Evolutionary conservation across 1,140 invertebrate species (phyloP), one percentile per base, ranked within the genome.

Genomic region (Phymastichus coffea): DNA sequence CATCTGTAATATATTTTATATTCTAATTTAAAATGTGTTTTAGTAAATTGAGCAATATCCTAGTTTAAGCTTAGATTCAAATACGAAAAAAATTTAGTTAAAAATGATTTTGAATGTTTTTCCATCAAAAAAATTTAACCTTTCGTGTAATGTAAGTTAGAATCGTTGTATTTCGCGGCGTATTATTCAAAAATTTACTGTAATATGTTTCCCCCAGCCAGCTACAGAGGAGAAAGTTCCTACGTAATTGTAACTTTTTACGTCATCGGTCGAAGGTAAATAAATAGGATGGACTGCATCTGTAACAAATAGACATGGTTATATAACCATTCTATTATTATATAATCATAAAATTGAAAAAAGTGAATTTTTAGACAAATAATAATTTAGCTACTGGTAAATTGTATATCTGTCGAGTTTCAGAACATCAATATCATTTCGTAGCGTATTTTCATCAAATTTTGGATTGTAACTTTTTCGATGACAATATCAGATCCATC

Each of bases 371-470:
- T n/a, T n/a, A n/a, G n/a, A n/a, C n/a, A n/a, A n/a, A n/a, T n/a
- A n/a, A n/a, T n/a, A n/a, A n/a, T n/a, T n/a, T n/a, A n/a, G n/a
- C 81, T 73, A 88, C 87, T 64, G 54, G 82, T 83, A 60, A 85
- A 87, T n/a, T 70, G 64, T 1, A 89, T 81, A 1, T 83, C 77
- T 4, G 3, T 78, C 65, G 37, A 95, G 73, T 58, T 84, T 84
- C 0, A 94, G 69, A 14, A 94, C 71, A 1, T 86, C 91, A 63
- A 94, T 88, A 69, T 94, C 92, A 69, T 91, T 91, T 6, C 85
- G 83, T 61, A 83, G 87, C 2, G 81, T 75, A 1, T 67, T 75
- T 1, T 85, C 64, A 72, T 83, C 82, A 67, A 89, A 93, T 1
- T 81, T 60, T 35, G 89, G 85, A 71, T 93, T 35, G 81, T 81